phyloP scores from a whole-genome alignment of 2,797 vertebrate genomes.

The Dermochelys coriacea region DNA sequence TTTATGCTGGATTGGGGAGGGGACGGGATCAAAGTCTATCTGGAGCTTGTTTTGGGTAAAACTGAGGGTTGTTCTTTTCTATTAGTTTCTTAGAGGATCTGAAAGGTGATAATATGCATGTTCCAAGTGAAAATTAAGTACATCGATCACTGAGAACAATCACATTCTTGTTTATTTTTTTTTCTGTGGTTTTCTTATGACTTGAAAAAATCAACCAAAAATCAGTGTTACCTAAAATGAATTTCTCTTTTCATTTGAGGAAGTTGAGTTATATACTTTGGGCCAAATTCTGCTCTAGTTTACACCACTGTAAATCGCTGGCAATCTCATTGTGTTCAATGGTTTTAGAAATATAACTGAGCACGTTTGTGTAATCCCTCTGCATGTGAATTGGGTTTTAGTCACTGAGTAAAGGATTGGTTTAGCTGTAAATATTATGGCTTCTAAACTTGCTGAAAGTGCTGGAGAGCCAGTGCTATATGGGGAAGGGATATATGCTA shows the following conservation, averaged over 20 bases:
- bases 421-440: background rate
- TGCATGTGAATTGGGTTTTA: background rate
- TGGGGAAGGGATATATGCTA: background rate
- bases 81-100: background rate
- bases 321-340: background rate
- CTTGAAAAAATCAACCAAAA: background rate
- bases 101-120: background rate
- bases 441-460: background rate
- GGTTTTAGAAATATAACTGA: background rate
- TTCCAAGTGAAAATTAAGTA: background rate
- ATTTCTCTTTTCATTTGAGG: background rate
- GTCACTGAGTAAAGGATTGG: rapidly evolving
- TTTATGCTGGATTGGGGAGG: background rate
- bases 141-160: background rate
- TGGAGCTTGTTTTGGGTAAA: background rate
- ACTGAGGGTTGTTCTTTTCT: background rate
- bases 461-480: background rate
- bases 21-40: background rate
- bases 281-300: background rate
- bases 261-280: background rate
- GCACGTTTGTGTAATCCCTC: background rate
- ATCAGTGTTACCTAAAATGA: background rate
- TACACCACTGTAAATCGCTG: background rate
- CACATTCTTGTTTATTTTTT: background rate
- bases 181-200: background rate